A percentile compares a stretch with the other conserved stretches of the same genome.
phyloP scores from a whole-genome alignment of 1,140 invertebrate genomes.

The Plectrocnemia conspersa region DNA sequence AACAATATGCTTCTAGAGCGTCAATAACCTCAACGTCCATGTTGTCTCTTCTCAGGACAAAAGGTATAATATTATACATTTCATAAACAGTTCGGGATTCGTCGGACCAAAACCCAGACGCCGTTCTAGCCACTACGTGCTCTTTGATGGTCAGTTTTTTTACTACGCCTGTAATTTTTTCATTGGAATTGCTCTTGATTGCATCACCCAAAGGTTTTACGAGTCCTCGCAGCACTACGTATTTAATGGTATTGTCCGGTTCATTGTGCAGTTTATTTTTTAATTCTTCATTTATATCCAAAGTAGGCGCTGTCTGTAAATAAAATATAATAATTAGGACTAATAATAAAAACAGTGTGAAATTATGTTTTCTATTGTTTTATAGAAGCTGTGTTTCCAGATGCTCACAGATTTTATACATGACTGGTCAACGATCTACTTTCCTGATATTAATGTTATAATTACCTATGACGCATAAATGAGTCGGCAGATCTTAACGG shows the following conservation, averaged over 20 bases:
- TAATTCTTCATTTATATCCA: slow-evolving; percentile 60
- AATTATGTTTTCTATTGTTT: not conserved
- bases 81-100: slow-evolving; percentile 69
- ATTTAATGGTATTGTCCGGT: slow-evolving; percentile 59
- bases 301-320: slow-evolving; percentile 60
- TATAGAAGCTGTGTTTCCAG: not conserved
- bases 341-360: not conserved
- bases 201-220: slow-evolving; percentile 69
- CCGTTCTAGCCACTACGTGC: slow-evolving; percentile 68
- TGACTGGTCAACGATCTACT: too few relatives aligned
- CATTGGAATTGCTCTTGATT: slow-evolving; percentile 64
- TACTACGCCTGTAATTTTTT: slow-evolving; percentile 65
- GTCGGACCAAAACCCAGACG: slow-evolving; percentile 75
- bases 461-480: not conserved
- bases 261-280: slow-evolving; percentile 55
- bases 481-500: too few relatives aligned
- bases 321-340: slow-evolving; percentile 21
- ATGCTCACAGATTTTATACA: too few relatives aligned
- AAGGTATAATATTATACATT: slow-evolving; percentile 68
- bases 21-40: slow-evolving; percentile 66
- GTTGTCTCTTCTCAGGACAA: slow-evolving; percentile 60
- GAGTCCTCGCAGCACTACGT: slow-evolving; percentile 65
- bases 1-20: slow-evolving; percentile 64
- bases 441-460: not conserved
- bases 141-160: slow-evolving; percentile 68